Evolutionary conservation across 2,113 vertebrate species (phyloP).

Genomic region (Petroica traversi): DNA sequence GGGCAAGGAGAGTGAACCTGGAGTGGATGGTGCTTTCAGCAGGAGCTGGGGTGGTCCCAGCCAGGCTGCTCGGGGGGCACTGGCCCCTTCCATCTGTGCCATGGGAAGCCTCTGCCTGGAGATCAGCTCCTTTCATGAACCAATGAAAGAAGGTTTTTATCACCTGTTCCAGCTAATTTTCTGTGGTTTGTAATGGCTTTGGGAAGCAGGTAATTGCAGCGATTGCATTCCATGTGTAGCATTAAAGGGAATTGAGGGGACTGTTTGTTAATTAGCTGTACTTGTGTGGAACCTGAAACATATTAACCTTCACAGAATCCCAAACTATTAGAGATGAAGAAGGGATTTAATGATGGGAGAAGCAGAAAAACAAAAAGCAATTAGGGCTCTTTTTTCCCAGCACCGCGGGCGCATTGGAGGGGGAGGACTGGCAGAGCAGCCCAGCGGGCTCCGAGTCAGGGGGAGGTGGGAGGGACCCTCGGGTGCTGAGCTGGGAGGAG

Average conservation of each 20-base stretch:
- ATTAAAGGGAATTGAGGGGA: constrained; percentile 56
- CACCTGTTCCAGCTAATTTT: constrained; percentile 42
- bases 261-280: constrained; percentile 57
- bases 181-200: constrained; percentile 29
- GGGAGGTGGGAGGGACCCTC: neutral
- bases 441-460: neutral
- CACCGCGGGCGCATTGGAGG: neutral
- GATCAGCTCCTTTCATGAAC: neutral
- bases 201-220: constrained; percentile 49
- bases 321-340: constrained; percentile 33
- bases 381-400: neutral
- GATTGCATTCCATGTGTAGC: constrained; percentile 37
- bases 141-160: constrained; percentile 16
- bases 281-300: constrained; percentile 59
- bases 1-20: neutral
- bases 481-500: neutral
- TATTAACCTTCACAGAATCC: constrained; percentile 62
- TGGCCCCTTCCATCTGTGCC: neutral
- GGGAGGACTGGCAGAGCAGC: neutral
- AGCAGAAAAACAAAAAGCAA: constrained; percentile 49
- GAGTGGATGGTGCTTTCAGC: accelerated
- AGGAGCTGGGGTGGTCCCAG: neutral
- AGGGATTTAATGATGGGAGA: constrained; percentile 55
- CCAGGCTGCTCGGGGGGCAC: neutral
- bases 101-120: neutral